Percentiles rank a stretch among this genome's conserved stretches.
Evolutionary conservation across 2,888 invertebrate genomes (phyloP).

Genomic region (Drosophila helvetica): DNA sequence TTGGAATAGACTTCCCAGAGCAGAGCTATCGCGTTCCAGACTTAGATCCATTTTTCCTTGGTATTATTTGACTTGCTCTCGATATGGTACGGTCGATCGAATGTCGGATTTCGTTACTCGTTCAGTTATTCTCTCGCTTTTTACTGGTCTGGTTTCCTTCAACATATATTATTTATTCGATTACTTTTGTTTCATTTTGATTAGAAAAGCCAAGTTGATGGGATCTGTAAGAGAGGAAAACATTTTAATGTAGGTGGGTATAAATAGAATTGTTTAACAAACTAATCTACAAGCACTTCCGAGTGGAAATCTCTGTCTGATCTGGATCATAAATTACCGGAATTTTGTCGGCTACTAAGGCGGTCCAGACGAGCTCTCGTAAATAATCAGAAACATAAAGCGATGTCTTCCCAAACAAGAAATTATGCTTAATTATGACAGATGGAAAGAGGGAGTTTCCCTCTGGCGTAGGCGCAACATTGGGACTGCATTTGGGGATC

Average conservation of each 20-base stretch:
- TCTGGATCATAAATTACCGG: constrained; percentile 55
- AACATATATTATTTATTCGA: constrained; percentile 24
- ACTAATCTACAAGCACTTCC: constrained; percentile 31
- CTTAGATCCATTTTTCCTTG: constrained; percentile 82
- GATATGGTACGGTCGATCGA: neutral
- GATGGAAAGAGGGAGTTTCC: neutral
- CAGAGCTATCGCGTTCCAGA: constrained; percentile 90
- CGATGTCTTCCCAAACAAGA: constrained; percentile 62
- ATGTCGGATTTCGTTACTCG: constrained; percentile 48
- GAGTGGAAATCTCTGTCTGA: constrained; percentile 19
- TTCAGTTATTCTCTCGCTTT: constrained; percentile 40
- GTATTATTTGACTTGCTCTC: constrained; percentile 4
- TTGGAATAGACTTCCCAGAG: constrained; percentile 96
- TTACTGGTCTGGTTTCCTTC: constrained; percentile 39
- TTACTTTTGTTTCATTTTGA: constrained; percentile 60
- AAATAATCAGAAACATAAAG: constrained; percentile 60
- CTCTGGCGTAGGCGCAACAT: constrained; percentile 40
- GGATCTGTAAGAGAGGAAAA: constrained; percentile 20
- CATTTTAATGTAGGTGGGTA: neutral
- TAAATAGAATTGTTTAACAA: constrained; percentile 17
- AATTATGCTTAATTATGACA: constrained; percentile 69
- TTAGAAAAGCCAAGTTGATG: constrained; percentile 12
- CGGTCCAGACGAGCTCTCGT: constrained; percentile 31
- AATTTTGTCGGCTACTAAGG: constrained; percentile 24
- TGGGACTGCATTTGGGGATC: constrained; percentile 23